Evolutionary conservation across 1,140 invertebrate species (phyloP).

Genomic region (Phthorimaea operculella): DNA sequence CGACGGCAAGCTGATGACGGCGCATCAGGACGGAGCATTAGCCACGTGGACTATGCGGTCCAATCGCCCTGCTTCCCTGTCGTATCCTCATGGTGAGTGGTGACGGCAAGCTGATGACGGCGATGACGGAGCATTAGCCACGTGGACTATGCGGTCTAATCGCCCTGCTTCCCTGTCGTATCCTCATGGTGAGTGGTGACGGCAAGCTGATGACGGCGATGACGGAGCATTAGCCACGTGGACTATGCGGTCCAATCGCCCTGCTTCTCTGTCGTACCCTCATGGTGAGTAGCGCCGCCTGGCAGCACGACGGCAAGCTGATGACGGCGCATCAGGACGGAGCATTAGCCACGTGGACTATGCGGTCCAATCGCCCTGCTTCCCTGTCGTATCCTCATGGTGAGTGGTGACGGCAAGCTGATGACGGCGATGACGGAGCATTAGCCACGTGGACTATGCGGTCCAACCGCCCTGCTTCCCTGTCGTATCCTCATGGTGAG

Average conservation of each 20-base stretch:
- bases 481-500: slow-evolving; percentile 91
- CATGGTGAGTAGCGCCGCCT: slow-evolving; percentile 84
- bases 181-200: slow-evolving; percentile 91
- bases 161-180: slow-evolving; percentile 85
- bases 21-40: slow-evolving; percentile 94
- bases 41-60: slow-evolving; percentile 89
- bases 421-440: slow-evolving; percentile 95
- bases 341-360: slow-evolving; percentile 91
- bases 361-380: slow-evolving; percentile 81
- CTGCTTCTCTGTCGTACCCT: slow-evolving; percentile 75
- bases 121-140: slow-evolving; percentile 93
- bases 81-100: too few species aligned
- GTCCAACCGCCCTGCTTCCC: slow-evolving; percentile 80
- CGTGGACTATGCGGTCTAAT: slow-evolving; percentile 85
- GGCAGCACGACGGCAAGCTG: slow-evolving; percentile 98
- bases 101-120: slow-evolving; percentile 98
- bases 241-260: slow-evolving; percentile 84
- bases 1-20: slow-evolving; percentile 98
- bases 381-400: slow-evolving; percentile 91
- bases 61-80: slow-evolving; percentile 80
- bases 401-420: slow-evolving; percentile 92
- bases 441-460: slow-evolving; percentile 91
- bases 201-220: slow-evolving; percentile 96
- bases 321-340: slow-evolving; percentile 97
- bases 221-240: slow-evolving; percentile 96